phyloP scores from a whole-genome alignment of 2,113 vertebrate species.

The Glareola pratincola region DNA sequence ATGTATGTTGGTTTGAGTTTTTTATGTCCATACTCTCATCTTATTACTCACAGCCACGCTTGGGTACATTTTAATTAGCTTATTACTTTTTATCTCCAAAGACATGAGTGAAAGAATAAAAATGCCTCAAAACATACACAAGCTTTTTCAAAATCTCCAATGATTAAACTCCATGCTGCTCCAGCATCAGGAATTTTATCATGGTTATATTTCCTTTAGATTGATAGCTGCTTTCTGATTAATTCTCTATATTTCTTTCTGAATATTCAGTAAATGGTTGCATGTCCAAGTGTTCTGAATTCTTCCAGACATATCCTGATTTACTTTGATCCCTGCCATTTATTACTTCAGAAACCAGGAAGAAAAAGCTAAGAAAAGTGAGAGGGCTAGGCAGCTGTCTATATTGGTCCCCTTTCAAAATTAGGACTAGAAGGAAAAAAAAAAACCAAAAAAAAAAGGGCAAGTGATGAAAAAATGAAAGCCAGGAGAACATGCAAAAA shows the following conservation, averaged over 20 bases:
- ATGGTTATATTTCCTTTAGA: constrained; percentile 40
- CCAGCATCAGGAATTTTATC: constrained; percentile 42
- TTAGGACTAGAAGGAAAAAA: neutral
- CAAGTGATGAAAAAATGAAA: neutral
- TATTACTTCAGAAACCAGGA: neutral
- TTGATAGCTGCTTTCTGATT: constrained; percentile 37
- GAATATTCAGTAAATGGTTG: constrained; percentile 15
- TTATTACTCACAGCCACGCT: constrained; percentile 41
- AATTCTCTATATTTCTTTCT: constrained; percentile 7
- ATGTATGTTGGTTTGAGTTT: neutral
- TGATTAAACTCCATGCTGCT: constrained; percentile 28
- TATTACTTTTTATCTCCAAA: constrained; percentile 60
- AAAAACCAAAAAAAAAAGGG: neutral
- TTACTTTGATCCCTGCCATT: neutral
- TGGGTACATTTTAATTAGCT: constrained; percentile 67
- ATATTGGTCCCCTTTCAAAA: neutral
- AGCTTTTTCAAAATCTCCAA: neutral
- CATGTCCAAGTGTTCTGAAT: neutral
- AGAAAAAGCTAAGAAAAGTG: neutral
- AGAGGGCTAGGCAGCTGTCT: neutral
- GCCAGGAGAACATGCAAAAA: neutral
- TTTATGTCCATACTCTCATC: constrained; percentile 1
- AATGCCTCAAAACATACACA: constrained; percentile 2
- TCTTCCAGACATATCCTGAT: neutral
- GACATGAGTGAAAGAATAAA: constrained; percentile 47